phyloP scores from a whole-genome alignment of 2,888 invertebrate genomes.

The Imbricaverruca yamaguchii region DNA sequence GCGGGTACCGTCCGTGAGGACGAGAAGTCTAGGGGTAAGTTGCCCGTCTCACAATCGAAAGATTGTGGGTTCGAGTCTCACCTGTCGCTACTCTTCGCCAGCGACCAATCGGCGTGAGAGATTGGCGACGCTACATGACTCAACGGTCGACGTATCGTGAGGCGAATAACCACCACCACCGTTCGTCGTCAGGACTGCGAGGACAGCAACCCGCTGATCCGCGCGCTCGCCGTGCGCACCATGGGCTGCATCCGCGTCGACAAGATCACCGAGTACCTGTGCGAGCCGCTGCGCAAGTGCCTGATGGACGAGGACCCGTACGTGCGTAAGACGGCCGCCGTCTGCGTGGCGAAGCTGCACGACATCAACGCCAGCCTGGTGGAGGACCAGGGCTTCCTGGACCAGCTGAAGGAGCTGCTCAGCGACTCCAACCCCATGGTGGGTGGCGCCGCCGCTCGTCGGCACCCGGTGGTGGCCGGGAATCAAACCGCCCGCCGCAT shows the following conservation, averaged over 20 bases:
- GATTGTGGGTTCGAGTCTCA: too few relatives aligned
- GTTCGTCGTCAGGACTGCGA: slow-evolving; percentile 82
- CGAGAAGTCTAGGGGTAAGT: too few relatives aligned
- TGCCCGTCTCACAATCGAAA: too few relatives aligned
- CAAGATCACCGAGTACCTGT: slow-evolving; percentile 98
- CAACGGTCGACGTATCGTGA: too few relatives aligned
- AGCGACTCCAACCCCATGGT: slow-evolving; percentile 99
- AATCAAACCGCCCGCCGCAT: too few relatives aligned
- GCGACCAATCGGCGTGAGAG: too few relatives aligned
- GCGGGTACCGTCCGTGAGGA: too few relatives aligned
- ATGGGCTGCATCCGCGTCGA: slow-evolving; percentile 99
- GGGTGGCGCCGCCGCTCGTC: slow-evolving; percentile 28
- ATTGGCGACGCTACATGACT: too few relatives aligned
- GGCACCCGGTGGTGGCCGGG: too few relatives aligned
- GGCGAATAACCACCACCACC: too few relatives aligned
- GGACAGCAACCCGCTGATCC: slow-evolving; percentile 96
- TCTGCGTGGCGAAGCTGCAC: slow-evolving; percentile 97
- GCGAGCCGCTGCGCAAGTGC: slow-evolving; percentile 93
- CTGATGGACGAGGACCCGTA: slow-evolving; percentile 94
- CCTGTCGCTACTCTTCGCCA: too few relatives aligned
- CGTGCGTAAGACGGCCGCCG: slow-evolving; percentile 97
- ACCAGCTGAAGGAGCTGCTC: slow-evolving; percentile 89
- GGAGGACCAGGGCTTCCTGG: slow-evolving; percentile 88
- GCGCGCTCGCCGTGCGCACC: slow-evolving; percentile 94
- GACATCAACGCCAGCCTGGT: slow-evolving; percentile 75